Conservation (phyloP, 2,888 invertebrate species). For the Syrphus vitripennis region DNA sequence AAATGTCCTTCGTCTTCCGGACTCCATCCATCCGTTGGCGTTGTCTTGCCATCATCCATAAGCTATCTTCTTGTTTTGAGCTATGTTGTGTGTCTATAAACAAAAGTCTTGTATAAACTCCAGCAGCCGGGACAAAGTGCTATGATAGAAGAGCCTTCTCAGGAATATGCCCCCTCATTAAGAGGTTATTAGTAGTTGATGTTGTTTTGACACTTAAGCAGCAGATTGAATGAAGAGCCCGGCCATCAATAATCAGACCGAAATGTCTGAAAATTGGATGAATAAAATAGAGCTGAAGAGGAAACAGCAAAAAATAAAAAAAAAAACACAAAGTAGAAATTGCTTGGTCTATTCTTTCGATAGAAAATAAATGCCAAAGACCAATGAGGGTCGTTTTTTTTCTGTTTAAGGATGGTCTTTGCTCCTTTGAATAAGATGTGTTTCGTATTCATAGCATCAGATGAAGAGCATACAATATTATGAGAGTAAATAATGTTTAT, state of each 20-base stretch:
- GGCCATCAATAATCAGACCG: constrained; percentile 47
- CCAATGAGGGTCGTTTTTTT: not conserved
- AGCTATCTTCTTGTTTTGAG: constrained; percentile 6
- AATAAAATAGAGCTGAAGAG: not conserved
- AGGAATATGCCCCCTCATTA: constrained; percentile 33
- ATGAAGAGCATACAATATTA: constrained; percentile 16
- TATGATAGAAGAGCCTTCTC: not conserved
- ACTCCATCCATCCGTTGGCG: too few relatives aligned
- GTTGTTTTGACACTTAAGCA: constrained; percentile 65
- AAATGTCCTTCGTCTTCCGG: constrained; percentile 19
- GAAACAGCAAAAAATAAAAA: not conserved
- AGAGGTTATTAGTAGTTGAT: constrained; percentile 68
- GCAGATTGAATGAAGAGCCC: constrained; percentile 51
- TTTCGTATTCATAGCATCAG: constrained; percentile 26
- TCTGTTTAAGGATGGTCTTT: not conserved
- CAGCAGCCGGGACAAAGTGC: constrained; percentile 21
- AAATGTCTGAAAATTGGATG: constrained; percentile 32
- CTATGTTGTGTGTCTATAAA: constrained; percentile 29
- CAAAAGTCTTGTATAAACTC: not conserved
- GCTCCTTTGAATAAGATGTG: not conserved
- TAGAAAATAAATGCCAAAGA: not conserved
- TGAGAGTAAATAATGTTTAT: constrained; percentile 24
- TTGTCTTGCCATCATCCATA: not conserved
- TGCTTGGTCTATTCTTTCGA: not conserved
- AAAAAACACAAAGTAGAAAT: not conserved